A percentile compares a stretch with the other conserved stretches of the same genome.
These are phyloP conservation scores for Pteropus alecto DNA, from an alignment of 2,113 vertebrate genomes.

Conservation along the genomic window DNA sequence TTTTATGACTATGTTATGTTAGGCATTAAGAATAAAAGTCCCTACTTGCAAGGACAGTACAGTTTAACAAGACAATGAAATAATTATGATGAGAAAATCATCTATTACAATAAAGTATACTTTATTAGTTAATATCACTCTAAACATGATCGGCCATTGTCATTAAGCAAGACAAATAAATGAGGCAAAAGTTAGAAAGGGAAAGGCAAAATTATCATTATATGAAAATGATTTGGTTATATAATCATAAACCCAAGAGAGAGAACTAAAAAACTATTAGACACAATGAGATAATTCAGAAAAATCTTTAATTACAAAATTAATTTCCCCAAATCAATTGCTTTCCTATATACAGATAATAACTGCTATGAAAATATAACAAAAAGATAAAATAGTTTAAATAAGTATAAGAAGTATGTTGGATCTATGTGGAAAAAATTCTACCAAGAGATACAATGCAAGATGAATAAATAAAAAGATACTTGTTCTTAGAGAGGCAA, in stretches of 20 bases:
- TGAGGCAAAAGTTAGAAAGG: slow-evolving; percentile 30
- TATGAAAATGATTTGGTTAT: slow-evolving; percentile 30
- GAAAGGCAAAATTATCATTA: slow-evolving; percentile 43
- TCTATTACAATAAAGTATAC: neutral
- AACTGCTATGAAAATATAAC: neutral
- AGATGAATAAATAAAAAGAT: neutral
- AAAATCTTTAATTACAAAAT: neutral
- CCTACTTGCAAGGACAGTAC: neutral
- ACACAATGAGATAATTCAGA: neutral
- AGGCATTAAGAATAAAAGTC: neutral
- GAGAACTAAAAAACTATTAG: slow-evolving; percentile 27
- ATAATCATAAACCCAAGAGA: slow-evolving; percentile 23
- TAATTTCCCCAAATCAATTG: neutral
- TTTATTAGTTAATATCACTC: neutral
- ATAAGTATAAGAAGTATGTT: neutral
- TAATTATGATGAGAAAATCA: neutral
- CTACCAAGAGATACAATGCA: neutral
- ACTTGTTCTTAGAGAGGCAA: neutral
- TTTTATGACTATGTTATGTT: neutral
- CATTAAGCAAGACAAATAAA: slow-evolving; percentile 55
- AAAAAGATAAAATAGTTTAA: slow-evolving; percentile 31
- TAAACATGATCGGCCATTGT: neutral
- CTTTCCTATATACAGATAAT: slow-evolving; percentile 7
- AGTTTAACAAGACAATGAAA: neutral
- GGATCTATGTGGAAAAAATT: neutral